Conservation (phyloP, 1,140 invertebrate genomes). For the Nebria ingens region DNA sequence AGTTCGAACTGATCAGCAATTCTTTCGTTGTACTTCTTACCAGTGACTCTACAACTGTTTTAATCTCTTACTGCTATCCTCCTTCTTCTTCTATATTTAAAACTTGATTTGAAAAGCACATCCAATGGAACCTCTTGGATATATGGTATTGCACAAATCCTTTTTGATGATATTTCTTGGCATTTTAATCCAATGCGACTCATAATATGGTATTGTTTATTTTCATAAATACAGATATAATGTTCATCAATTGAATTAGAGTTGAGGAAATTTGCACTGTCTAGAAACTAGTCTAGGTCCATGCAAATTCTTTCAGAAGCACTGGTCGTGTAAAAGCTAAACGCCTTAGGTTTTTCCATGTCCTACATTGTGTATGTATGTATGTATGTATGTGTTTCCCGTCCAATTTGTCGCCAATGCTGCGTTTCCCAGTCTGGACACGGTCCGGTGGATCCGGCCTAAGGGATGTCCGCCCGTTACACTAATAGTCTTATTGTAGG, state of each 20-base stretch:
- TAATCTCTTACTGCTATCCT: background rate
- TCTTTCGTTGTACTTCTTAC: background rate
- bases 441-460: conserved; percentile 22
- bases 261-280: too few species aligned
- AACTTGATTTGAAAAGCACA: background rate
- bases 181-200: too few species aligned
- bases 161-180: too few species aligned
- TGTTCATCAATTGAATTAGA: too few species aligned
- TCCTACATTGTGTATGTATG: background rate
- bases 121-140: too few species aligned
- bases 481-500: conserved; percentile 32
- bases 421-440: conserved; percentile 30
- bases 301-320: conserved; percentile 1
- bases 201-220: too few species aligned
- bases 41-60: background rate
- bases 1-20: background rate
- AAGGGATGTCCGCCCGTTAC: conserved; percentile 27
- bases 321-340: background rate
- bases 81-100: background rate
- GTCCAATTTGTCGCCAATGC: conserved; percentile 32
- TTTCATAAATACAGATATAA: too few species aligned
- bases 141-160: too few species aligned
- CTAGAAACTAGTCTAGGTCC: too few species aligned
- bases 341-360: background rate
- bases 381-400: conserved; percentile 18